Evolutionary conservation across 2,797 vertebrate species (phyloP).

Genomic region (Halcyon smyrnensis): DNA sequence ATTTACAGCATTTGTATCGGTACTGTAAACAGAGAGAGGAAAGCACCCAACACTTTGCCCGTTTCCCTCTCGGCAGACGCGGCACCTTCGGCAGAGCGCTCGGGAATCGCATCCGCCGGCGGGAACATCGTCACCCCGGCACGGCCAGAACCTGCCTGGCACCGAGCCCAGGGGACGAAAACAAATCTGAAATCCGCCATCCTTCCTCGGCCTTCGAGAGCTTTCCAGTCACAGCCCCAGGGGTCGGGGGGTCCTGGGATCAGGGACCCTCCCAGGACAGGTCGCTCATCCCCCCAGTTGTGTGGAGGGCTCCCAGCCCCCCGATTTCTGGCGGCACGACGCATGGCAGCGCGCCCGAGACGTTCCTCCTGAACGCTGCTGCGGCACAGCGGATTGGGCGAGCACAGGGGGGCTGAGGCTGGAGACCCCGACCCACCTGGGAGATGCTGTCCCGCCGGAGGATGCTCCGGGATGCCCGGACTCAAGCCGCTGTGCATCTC

Average conservation of each 20-base stretch:
- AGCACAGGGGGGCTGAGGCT: accelerated
- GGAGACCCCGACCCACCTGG: accelerated
- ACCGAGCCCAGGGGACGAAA: neutral
- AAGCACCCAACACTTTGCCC: neutral
- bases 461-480: accelerated
- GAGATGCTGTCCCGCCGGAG: accelerated
- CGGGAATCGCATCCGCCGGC: neutral
- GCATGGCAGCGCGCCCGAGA: accelerated
- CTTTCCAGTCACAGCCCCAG: neutral
- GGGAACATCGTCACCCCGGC: neutral
- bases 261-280: neutral
- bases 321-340: accelerated
- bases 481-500: accelerated
- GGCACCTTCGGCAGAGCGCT: neutral
- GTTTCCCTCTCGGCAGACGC: neutral
- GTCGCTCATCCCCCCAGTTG: accelerated
- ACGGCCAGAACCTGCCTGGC: neutral
- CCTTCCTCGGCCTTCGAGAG: neutral
- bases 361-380: accelerated
- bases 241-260: neutral
- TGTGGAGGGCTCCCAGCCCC: accelerated
- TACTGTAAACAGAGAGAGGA: neutral
- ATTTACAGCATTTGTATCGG: neutral
- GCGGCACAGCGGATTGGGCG: accelerated
- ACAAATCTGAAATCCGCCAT: neutral